Conservation (phyloP, 2,888 invertebrate genomes). For the Ypsolopha sequella region DNA sequence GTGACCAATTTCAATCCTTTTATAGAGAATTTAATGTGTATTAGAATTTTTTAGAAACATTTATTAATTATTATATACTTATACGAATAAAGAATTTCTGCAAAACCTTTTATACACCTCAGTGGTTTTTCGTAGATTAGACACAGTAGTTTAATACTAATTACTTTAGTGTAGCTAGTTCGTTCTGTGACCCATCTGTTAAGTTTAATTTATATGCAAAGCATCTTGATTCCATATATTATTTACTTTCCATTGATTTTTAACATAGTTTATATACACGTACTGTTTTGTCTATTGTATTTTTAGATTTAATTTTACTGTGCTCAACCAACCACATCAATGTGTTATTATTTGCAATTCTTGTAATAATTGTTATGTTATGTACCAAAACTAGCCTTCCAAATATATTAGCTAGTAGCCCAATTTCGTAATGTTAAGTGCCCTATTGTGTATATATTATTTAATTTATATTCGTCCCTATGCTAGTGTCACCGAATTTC, state of each 20-base stretch:
- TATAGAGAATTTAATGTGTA: constrained; percentile 43
- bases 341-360: not conserved
- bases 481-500: not conserved
- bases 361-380: not conserved
- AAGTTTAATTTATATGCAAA: constrained; percentile 12
- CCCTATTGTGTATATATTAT: not conserved
- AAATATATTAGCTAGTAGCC: not conserved
- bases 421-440: not conserved
- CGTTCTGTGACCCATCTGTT: constrained; percentile 24
- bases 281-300: no score
- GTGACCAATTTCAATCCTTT: constrained; percentile 61
- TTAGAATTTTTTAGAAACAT: constrained; percentile 50
- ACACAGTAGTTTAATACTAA: constrained; percentile 28
- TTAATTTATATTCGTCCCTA: not conserved
- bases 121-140: constrained; percentile 54
- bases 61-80: constrained; percentile 36
- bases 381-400: not conserved
- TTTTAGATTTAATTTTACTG: not conserved
- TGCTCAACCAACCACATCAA: not conserved
- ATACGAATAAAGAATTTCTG: constrained; percentile 51
- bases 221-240: no score
- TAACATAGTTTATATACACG: no score
- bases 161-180: constrained; percentile 32
- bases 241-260: no score
- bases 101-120: constrained; percentile 57